Evolutionary conservation across 2,797 vertebrate genomes (phyloP), one percentile per base, ranked within the genome.

Genomic region (Enteromius fasciolatus): DNA sequence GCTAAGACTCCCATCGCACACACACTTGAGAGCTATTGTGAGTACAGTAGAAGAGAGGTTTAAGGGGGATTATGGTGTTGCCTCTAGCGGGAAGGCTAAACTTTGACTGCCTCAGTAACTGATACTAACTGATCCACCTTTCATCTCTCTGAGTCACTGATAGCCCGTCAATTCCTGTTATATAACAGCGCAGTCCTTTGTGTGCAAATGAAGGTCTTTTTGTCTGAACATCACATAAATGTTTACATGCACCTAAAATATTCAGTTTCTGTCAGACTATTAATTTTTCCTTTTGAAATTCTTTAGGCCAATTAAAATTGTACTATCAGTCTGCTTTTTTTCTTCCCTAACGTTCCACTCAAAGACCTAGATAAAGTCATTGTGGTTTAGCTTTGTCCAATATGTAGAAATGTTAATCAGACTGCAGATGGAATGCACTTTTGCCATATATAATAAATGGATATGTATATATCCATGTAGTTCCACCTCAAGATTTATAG

Each of bases 21-120:
- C 89, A 87, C 80, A 91, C 87, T 92, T 91, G 91, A 91, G 89
- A 87, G 91, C 87, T 89, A 87, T 91, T 91, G 88, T 94, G 92
- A 91, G 89, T 90, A 93, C 93, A 91, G 90, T 93, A 87, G 89
- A 91, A 89, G 90, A 88, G 83, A 88, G 90, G 90, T 90, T 90
- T 91, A 87, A 89, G 83, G 87, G 86, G 86, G 92, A 94, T 94
- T 90, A 93, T 92, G 87, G 87, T 81, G 57, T 52, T 88, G 88
- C 87, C 87, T 88, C 86, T 86, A 33, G 87, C 93, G 91, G 91
- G 76, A 76, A 64, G 91, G 90, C 87, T 82, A 67, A 78, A 86
- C 89, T 83, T 88, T 92, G 80, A 76, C 48, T 54, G 36, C 80
- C 18, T 46, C 7, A 39, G 90, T 93, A 92, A 92, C 89, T 86